Conservation (phyloP, 2,113 vertebrate genomes). For the Odobenus rosmarus region DNA sequence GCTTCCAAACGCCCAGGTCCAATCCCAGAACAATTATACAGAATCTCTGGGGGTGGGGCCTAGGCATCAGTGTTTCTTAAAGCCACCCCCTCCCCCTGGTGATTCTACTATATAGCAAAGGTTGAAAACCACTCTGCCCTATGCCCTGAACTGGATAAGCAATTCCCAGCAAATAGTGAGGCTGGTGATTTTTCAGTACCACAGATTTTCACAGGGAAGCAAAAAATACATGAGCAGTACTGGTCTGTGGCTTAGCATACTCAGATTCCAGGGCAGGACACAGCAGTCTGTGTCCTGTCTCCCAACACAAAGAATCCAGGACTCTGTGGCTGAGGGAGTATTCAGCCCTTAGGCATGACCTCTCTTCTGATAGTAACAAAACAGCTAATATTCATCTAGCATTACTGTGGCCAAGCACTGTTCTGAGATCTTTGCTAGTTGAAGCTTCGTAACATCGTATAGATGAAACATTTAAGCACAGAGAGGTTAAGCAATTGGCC, state of each 20-base stretch:
- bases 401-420: not conserved
- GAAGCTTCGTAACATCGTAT: not conserved
- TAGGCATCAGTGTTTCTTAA: not conserved
- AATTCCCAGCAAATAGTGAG: not conserved
- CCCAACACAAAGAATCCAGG: not conserved
- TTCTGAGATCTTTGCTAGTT: not conserved
- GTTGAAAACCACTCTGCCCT: not conserved
- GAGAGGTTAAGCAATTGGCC: not conserved
- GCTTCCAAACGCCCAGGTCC: not conserved
- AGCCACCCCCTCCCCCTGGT: fast-evolving
- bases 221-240: not conserved
- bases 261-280: not conserved
- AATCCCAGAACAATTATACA: not conserved
- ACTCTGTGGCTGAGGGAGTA: not conserved
- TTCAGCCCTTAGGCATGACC: too few relatives aligned
- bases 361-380: not conserved
- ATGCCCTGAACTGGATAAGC: not conserved
- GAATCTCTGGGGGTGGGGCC: not conserved
- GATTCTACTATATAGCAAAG: not conserved
- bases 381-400: not conserved
- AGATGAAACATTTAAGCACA: not conserved
- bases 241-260: not conserved
- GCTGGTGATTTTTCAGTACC: not conserved
- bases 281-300: not conserved
- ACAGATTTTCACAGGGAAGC: not conserved